Conservation (phyloP, 2,888 invertebrate species). For the Caenorhabditis zanzibari region DNA sequence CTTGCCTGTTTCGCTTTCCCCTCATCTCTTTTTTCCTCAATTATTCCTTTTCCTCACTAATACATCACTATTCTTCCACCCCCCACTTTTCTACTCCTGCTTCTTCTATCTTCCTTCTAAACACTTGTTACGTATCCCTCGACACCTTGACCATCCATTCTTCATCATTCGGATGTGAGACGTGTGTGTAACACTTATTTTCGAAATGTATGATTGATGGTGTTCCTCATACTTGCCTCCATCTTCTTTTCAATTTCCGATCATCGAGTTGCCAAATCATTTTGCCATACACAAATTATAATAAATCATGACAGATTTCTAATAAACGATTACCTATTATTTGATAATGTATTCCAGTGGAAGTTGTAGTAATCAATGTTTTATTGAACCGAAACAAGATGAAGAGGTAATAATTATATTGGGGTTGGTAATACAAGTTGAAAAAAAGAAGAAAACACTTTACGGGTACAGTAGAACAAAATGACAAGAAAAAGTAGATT, state of each 20-base stretch:
- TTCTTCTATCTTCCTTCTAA: constrained; percentile 14
- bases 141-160: constrained; percentile 60
- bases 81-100: neutral
- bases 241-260: constrained; percentile 43
- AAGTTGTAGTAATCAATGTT: neutral
- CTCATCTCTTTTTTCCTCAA: constrained; percentile 1
- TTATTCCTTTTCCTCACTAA: neutral
- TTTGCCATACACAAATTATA: constrained; percentile 51
- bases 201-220: constrained; percentile 65
- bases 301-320: constrained; percentile 39
- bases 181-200: constrained; percentile 57
- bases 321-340: neutral
- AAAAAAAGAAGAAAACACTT: neutral
- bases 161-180: constrained; percentile 24
- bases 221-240: constrained; percentile 33
- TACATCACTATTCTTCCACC: constrained; percentile 9
- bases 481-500: constrained; percentile 24
- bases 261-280: constrained; percentile 58
- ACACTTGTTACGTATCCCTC: constrained; percentile 66
- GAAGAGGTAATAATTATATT: neutral
- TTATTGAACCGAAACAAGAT: neutral
- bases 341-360: neutral
- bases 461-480: constrained; percentile 15
- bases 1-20: constrained; percentile 19
- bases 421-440: neutral